Conservation (phyloP, 2,797 vertebrate species). For the Characodon lateralis region DNA sequence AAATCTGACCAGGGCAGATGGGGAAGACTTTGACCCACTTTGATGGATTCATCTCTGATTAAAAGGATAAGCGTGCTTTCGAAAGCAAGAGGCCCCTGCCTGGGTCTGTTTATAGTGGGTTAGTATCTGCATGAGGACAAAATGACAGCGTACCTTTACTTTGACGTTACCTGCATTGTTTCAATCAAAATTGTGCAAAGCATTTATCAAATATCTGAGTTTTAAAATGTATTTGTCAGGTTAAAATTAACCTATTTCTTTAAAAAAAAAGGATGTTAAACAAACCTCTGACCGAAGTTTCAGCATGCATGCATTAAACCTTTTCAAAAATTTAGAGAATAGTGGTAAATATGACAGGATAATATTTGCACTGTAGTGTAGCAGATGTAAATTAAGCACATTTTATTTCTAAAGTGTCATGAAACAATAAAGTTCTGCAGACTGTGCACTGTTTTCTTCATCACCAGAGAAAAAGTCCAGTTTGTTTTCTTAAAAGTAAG, state of each 20-base stretch:
- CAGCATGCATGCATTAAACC: not conserved
- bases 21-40: constrained; percentile 85
- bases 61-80: constrained; percentile 82
- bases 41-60: constrained; percentile 85
- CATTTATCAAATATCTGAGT: not conserved
- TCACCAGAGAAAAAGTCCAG: too few relatives aligned
- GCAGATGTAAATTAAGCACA: too few relatives aligned
- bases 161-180: not conserved
- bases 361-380: too few relatives aligned
- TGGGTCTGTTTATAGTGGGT: constrained; percentile 8
- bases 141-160: constrained; percentile 5
- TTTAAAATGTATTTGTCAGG: not conserved
- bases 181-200: constrained; percentile 7
- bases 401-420: too few relatives aligned
- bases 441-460: too few relatives aligned
- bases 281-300: not conserved
- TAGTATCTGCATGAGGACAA: constrained; percentile 7
- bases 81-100: constrained; percentile 70
- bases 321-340: not conserved
- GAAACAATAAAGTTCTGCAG: too few relatives aligned
- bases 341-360: too few relatives aligned
- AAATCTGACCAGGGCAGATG: constrained; percentile 82
- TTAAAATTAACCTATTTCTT: too few relatives aligned
- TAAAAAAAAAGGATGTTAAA: not conserved
- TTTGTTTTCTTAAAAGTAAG: too few relatives aligned